phyloP scores from a whole-genome alignment of 2,888 invertebrate species.

The Drosophila buzzatii region DNA sequence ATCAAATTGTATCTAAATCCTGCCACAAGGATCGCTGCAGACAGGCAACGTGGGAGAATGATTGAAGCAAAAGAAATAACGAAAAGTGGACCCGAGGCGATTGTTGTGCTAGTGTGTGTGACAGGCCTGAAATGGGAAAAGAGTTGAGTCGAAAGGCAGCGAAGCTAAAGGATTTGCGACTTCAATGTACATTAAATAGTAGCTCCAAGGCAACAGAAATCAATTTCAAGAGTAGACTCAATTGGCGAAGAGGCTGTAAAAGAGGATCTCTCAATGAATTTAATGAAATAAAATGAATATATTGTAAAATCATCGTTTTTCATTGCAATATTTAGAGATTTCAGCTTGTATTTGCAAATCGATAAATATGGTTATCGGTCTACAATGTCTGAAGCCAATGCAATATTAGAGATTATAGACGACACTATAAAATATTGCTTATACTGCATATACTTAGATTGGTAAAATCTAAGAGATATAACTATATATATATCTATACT shows the following conservation, averaged over 20 bases:
- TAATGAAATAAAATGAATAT: too few species aligned
- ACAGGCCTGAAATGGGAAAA: conserved; percentile 41
- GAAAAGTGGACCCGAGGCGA: conserved; percentile 15
- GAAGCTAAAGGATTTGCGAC: conserved; percentile 39
- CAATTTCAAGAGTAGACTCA: neutral
- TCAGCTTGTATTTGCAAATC: neutral
- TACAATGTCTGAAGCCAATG: too few species aligned
- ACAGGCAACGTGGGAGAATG: conserved; percentile 66
- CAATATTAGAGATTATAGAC: too few species aligned
- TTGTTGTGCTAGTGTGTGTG: conserved; percentile 10
- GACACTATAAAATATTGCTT: too few species aligned
- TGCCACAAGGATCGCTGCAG: conserved; percentile 47
- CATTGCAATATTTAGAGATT: neutral
- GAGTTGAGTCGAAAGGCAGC: conserved; percentile 45
- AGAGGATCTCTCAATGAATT: neutral
- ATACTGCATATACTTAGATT: too few species aligned
- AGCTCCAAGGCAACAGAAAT: conserved; percentile 16
- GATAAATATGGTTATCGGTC: neutral
- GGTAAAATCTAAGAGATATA: neutral
- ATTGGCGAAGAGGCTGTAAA: neutral
- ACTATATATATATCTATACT: too few species aligned
- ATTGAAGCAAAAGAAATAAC: conserved; percentile 19
- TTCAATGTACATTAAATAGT: conserved; percentile 61
- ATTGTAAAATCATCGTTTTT: neutral
- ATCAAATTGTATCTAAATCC: conserved; percentile 68